phyloP scores from a whole-genome alignment of 35 echinoderm and acorn worm genomes.

The Ophioderma brevispina region DNA sequence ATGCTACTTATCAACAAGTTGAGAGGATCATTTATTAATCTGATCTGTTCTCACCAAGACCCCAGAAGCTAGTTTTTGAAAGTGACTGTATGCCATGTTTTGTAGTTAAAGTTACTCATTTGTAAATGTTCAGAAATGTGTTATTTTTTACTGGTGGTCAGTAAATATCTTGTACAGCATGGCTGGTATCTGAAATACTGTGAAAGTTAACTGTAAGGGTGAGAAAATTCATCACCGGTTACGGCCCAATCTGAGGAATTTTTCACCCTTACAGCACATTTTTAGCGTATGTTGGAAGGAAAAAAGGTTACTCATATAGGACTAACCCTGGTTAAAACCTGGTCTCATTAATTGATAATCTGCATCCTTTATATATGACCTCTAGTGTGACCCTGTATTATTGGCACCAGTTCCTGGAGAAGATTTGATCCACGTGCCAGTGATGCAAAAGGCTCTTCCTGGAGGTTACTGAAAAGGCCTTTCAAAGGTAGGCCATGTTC shows the following conservation, averaged over 20 bases:
- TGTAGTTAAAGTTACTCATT: too few species aligned
- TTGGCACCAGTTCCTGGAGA: conserved; percentile 76
- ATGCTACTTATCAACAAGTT: too few species aligned
- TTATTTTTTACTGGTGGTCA: background rate
- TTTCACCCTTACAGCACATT: background rate
- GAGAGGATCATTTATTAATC: too few species aligned
- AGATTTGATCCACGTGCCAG: conserved; percentile 49
- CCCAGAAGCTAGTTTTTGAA: background rate
- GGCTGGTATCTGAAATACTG: background rate
- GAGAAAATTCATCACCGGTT: background rate
- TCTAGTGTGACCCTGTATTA: conserved; percentile 75
- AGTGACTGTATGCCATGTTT: too few species aligned
- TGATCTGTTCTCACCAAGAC: too few species aligned
- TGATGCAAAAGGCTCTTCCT: conserved; percentile 88
- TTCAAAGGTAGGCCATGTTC: too few species aligned
- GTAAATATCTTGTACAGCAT: too few species aligned
- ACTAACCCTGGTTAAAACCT: background rate
- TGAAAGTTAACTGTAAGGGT: too few species aligned
- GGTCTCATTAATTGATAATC: background rate
- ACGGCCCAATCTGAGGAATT: background rate
- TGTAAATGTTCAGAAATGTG: background rate
- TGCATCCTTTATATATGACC: background rate
- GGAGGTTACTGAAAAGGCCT: conserved; percentile 81
- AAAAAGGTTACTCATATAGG: background rate
- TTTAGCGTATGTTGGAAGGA: too few species aligned